Base-by-base conservation (phyloP, 2,888 invertebrate genomes). In the Mesoligia furuncula region DNA sequence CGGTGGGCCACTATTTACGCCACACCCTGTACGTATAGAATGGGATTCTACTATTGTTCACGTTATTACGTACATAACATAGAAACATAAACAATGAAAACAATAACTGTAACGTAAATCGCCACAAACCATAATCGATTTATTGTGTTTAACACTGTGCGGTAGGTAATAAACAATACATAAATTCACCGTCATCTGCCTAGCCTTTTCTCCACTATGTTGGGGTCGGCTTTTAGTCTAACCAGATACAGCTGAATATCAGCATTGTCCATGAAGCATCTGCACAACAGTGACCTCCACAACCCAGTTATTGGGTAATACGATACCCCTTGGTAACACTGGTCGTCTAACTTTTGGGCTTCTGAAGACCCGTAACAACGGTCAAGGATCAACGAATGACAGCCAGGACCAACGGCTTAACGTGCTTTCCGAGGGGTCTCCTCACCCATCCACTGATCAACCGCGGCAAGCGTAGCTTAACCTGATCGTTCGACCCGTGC, bases 81-180 rank as follows among this genome's bases (percentile, higher is more conserved):
- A 15, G n/a, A 75, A 51, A 61, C 8, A 61, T 20, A 8, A 51
- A 77, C 67, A 31, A 66, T 42, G 67, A 75, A 64, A 75, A 31
- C n/a, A 39, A 51, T 61, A 61, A 31, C n/a, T 54, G 27, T 45
- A 20, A 36, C 5, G 27, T 42, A 11, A 9, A 17, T 17, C 8
- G 6, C 7, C 4, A 36, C 24, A 31, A 24, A 36, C 8, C 7
- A 57, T 77, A 39, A 77, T 59, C 24, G n/a, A 69, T 54, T 31
- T 15, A 62, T 48, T 77, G 39, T 57, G 57, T 57, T 13, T 57
- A n/a, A n/a, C 13, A n/a, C 11, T 57, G 11, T n/a, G 57, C 13
- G 1, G 36, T 51, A 36, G 31, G 31, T 31, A 31, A 31, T 31
- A 31, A 51, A n/a, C n/a, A 11, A 54, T 54, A 54, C 11, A 54